Percentiles rank a stretch among this genome's conserved stretches.
phyloP scores from a whole-genome alignment of 2,888 invertebrate genomes.

The Lasius platythorax region DNA sequence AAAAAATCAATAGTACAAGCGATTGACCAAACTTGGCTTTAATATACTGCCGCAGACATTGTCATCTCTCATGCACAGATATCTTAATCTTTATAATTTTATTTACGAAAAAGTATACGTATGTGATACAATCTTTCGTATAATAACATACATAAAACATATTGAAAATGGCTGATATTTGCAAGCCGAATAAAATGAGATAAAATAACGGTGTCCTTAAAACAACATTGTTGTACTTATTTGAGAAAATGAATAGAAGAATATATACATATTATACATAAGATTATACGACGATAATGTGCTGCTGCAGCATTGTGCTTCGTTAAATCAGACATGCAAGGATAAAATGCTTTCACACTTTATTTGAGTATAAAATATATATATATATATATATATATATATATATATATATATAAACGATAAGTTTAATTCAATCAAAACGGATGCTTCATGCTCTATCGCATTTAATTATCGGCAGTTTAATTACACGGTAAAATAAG shows the following conservation, averaged over 20 bases:
- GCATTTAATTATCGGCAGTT: conserved; percentile 66
- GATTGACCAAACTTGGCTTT: neutral
- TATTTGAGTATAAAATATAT: neutral
- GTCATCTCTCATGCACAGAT: neutral
- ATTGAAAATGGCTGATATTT: neutral
- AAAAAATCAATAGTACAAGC: neutral
- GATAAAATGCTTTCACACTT: conserved; percentile 28
- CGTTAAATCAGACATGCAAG: neutral
- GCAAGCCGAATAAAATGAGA: neutral
- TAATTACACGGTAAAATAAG: conserved; percentile 57
- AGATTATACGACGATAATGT: neutral
- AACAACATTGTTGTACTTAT: neutral
- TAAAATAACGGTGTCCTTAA: neutral
- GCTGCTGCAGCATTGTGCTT: neutral
- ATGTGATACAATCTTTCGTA: neutral
- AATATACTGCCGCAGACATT: neutral
- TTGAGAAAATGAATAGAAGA: neutral
- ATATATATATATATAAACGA: too few species aligned
- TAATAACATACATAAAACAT: neutral
- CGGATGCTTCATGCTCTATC: conserved; percentile 61
- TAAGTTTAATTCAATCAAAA: conserved; percentile 31
- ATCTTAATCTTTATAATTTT: neutral
- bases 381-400: too few species aligned
- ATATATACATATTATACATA: neutral
- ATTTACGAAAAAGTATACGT: neutral